Conservation (phyloP, 2,797 vertebrate genomes). For the Steatocranus sp. region DNA sequence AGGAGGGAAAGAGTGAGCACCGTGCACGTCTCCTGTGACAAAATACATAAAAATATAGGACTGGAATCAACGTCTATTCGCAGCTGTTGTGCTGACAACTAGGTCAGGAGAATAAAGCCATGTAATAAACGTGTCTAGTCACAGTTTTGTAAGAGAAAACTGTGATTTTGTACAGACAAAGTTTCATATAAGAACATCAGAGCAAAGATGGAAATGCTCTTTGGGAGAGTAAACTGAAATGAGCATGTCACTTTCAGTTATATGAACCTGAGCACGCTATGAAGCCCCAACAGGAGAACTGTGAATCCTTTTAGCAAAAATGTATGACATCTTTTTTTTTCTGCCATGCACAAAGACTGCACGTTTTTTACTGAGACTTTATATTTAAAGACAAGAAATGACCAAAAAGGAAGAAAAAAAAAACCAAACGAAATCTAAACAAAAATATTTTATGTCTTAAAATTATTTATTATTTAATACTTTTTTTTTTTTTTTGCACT, state of each 20-base stretch:
- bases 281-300: neutral
- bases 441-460: neutral
- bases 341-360: neutral
- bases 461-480: neutral
- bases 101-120: neutral
- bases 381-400: neutral
- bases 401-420: neutral
- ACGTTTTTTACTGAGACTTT: neutral
- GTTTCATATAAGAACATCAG: neutral
- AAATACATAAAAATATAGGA: conserved; percentile 18
- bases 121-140: neutral
- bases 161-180: neutral
- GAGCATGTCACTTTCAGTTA: neutral
- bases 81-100: conserved; percentile 17
- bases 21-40: conserved; percentile 6
- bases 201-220: neutral
- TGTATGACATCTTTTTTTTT: neutral
- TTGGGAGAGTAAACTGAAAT: neutral
- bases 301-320: neutral
- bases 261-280: neutral
- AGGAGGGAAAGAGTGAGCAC: neutral
- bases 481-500: neutral
- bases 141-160: neutral
- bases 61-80: neutral
- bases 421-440: rapidly evolving